Percentiles rank a stretch among this genome's conserved stretches.
These are phyloP conservation scores for Butastur rufipennis DNA, from an alignment of 2,113 vertebrate species.

Conservation along the genomic window DNA sequence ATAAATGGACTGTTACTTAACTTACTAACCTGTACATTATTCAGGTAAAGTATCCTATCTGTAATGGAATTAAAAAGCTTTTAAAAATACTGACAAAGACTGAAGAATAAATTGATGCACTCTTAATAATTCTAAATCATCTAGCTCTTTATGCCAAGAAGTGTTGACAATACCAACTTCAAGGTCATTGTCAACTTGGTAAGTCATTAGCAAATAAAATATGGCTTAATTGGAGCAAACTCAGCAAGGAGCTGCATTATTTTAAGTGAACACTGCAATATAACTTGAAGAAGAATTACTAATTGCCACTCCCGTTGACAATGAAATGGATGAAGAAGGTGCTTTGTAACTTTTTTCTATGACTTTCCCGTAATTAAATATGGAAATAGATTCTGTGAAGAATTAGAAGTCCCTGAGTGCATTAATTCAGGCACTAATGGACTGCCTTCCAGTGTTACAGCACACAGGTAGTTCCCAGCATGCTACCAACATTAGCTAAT, in stretches of 20 bases:
- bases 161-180: conserved; percentile 81
- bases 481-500: conserved; percentile 47
- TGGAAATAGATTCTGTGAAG: conserved; percentile 82
- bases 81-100: conserved; percentile 69
- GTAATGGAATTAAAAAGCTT: conserved; percentile 73
- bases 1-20: conserved; percentile 69
- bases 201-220: conserved; percentile 90
- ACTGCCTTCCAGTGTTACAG: conserved; percentile 53
- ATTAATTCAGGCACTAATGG: conserved; percentile 83
- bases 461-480: conserved; percentile 68
- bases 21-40: conserved; percentile 57
- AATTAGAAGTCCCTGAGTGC: conserved; percentile 75
- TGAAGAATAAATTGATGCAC: conserved; percentile 72
- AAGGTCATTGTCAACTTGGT: conserved; percentile 85
- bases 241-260: conserved; percentile 84
- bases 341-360: conserved; percentile 74
- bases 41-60: conserved; percentile 60
- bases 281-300: conserved; percentile 87
- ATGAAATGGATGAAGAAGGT: conserved; percentile 85
- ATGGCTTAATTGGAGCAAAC: conserved; percentile 86
- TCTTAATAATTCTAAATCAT: conserved; percentile 80
- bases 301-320: conserved; percentile 81
- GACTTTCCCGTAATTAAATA: conserved; percentile 84
- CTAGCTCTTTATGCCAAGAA: conserved; percentile 66
- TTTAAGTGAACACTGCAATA: conserved; percentile 88